Evolutionary conservation across 2,797 vertebrate genomes (phyloP), one percentile per base, ranked within the genome.

Genomic region (Hemibagrus guttatus): DNA sequence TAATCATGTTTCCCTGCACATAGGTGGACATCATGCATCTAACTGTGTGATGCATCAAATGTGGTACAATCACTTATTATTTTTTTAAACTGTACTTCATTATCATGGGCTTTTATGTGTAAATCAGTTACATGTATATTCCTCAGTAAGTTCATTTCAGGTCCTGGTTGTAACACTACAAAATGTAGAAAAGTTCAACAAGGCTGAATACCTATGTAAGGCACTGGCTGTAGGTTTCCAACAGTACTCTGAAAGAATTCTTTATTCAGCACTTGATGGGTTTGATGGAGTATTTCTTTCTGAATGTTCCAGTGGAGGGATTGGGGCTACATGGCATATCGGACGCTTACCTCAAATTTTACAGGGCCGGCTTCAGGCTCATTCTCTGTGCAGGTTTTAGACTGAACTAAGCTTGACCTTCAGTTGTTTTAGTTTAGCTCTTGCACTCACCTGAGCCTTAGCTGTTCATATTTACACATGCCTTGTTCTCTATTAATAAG

Each of bases 381-480:
- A 19, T 54, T 71, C 80, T 69, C 49, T 81, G 85, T 61, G 5
- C 79, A 71, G 75, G 84, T 59, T 56, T 31, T 49, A 5, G 21
- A 68, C 54, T 31, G 12, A 66, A 82, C 42, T 82, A 66, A 49
- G 52, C 61, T 21, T 66, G 39, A n/a, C 58, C 13, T 52, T 66
- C 9, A 28, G 59, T 28, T 66, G 12, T 81, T 59, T 42, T 3
- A 64, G 39, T 46, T 63, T 6, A 81, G 61, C 31, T 19, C 31
- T 42, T n/a, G 78, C 35, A 81, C 35, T 81, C 58, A 68, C 42
- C 74, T 59, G 63, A 84, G 81, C 81, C 71, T 69, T 79, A 46
- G 52, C 63, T 69, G 28, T 69, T 66, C 46, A 64, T 63, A 76
- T 74, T 83, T 74, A 52, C 66, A 58, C 26, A 19, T 63, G 54